Percentiles rank a stretch among this genome's conserved stretches.
Conservation (phyloP, 1,140 invertebrate genomes). For the Orius insidiosus region DNA sequence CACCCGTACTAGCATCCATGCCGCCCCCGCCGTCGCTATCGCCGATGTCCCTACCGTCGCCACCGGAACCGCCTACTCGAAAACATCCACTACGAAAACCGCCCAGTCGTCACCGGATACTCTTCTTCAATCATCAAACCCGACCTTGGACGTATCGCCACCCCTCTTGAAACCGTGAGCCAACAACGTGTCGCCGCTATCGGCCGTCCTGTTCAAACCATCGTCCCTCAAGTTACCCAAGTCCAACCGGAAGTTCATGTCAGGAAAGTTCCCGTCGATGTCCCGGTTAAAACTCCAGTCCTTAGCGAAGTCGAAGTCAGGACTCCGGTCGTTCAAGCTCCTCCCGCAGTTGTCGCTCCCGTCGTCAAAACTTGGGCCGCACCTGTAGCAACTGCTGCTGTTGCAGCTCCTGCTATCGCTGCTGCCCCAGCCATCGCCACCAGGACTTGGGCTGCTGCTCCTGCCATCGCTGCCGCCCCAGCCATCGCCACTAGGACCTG, state of each 20-base stretch:
- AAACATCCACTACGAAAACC: constrained; percentile 26
- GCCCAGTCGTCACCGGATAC: constrained; percentile 27
- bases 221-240: constrained; percentile 20
- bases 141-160: constrained; percentile 19
- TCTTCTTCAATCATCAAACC: constrained; percentile 20
- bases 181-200: constrained; percentile 18
- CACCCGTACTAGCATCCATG: too few relatives aligned
- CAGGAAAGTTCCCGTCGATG: constrained; percentile 18
- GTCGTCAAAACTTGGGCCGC: constrained; percentile 23
- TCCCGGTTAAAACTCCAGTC: constrained; percentile 18
- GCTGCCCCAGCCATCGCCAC: too few relatives aligned
- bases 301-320: constrained; percentile 21
- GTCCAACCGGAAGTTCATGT: constrained; percentile 20
- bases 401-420: constrained; percentile 18
- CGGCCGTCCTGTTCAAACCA: constrained; percentile 18
- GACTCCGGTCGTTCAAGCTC: constrained; percentile 21
- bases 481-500: too few relatives aligned
- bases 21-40: too few relatives aligned
- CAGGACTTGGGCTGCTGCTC: too few relatives aligned
- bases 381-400: constrained; percentile 21
- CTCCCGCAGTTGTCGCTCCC: constrained; percentile 24
- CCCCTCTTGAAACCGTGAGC: constrained; percentile 16
- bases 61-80: constrained; percentile 22
- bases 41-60: constrained; percentile 1
- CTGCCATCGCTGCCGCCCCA: too few relatives aligned